Evolutionary conservation across 2,113 vertebrate species (phyloP), one percentile per base, ranked within the genome.

Genomic region (Coptodon bakossiorum): DNA sequence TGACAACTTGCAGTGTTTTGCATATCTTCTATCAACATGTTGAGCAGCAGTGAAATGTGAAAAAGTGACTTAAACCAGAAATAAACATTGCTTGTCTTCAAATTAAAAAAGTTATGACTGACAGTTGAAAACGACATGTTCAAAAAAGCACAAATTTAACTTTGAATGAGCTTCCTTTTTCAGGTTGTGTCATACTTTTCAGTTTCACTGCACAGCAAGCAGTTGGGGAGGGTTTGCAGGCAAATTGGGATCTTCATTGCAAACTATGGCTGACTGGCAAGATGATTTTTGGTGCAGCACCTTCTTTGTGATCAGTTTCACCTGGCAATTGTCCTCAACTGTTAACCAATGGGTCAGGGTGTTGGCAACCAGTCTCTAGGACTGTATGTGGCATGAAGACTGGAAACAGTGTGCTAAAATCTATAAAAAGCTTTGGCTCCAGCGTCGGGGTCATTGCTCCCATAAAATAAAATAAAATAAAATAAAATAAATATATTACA

Each of bases 321-420:
- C 54, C 54, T 27, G 22, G 54, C 0, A 57, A 27, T 0, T 56
- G 22, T 56, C 22, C 54, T 56, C 0, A 56, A 57, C 27, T 27
- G 22, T 57, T 1, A 27, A 56, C 54, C 54, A 56, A 56, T 27
- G 54, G 11, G 54, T 56, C 54, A 1, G 24, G 12, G 24, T 27
- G 12, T 57, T 57, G 54, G 54, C 54, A 57, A 57, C 24, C 54
- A 57, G 3, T 27, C 54, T 27, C 54, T 14, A 57, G 2, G 12
- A 57, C 54, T 57, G 24, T 24, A 57, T 14, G 24, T 14, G 54
- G 54, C 0, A 57, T 14, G 54, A 57, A 57, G 54, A 57, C 54
- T 57, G 24, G 4, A 57, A 27, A 14, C 24, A 14, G 12, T 27
- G 24, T 57, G 7, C 54, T 57, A 57, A 57, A 57, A 57, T 57